Conservation (phyloP, 2,797 vertebrate genomes). For the Darevskia mixta region DNA sequence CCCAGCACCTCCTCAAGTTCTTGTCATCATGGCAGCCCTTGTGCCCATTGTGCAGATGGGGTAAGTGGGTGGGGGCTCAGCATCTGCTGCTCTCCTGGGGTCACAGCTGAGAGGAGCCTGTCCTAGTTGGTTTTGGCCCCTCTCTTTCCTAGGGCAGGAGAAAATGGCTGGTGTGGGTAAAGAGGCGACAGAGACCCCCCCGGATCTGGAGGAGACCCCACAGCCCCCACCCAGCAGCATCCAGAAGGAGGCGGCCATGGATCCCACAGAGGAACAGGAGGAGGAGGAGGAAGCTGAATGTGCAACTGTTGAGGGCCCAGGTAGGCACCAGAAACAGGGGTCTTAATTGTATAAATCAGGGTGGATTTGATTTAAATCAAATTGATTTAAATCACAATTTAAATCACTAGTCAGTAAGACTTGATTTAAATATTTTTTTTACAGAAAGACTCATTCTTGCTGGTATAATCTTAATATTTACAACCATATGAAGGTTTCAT, state of each 20-base stretch:
- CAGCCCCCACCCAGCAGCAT: rapidly evolving
- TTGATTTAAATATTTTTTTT: too few relatives aligned
- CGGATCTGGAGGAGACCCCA: slow-evolving; percentile 28
- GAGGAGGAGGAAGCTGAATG: slow-evolving; percentile 37
- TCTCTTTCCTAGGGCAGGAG: slow-evolving; percentile 48
- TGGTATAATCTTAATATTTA: too few relatives aligned
- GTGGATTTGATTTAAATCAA: too few relatives aligned
- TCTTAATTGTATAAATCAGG: too few relatives aligned
- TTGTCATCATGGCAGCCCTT: neutral
- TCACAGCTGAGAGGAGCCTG: too few relatives aligned
- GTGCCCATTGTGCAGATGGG: neutral
- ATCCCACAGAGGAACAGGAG: slow-evolving; percentile 33
- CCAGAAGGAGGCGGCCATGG: neutral
- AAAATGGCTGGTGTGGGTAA: neutral
- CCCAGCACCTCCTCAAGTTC: neutral
- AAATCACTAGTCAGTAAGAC: too few relatives aligned
- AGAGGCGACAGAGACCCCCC: rapidly evolving
- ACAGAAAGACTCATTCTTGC: too few relatives aligned
- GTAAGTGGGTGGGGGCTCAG: neutral
- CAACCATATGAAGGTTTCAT: too few relatives aligned
- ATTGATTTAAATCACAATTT: too few relatives aligned
- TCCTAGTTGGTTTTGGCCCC: neutral
- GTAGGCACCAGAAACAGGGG: rapidly evolving
- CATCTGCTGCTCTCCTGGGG: neutral
- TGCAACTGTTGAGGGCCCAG: neutral